phyloP scores from a whole-genome alignment of 2,797 vertebrate genomes.

The Aeoliscus strigatus region DNA sequence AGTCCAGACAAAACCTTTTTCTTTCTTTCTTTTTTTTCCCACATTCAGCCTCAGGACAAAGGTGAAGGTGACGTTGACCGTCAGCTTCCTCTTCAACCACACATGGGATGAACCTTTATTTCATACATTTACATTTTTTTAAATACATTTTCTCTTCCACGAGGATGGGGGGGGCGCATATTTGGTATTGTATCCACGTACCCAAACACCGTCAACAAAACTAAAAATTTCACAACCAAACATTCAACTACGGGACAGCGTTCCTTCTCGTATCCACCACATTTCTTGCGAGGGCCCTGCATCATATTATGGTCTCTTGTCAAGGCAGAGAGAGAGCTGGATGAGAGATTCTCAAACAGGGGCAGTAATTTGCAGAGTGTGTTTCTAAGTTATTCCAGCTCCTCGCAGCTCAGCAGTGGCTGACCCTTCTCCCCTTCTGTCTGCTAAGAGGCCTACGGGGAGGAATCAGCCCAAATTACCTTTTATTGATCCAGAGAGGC shows the following conservation, averaged over 20 bases:
- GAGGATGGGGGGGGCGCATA: too few species aligned
- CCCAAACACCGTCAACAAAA: conserved; percentile 3
- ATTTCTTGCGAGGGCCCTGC: conserved; percentile 12
- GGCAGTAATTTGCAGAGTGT: conserved; percentile 67
- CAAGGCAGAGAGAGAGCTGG: conserved; percentile 44
- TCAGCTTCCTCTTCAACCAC: background rate
- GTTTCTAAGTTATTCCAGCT: conserved; percentile 75
- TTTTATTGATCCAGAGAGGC: conserved; percentile 75
- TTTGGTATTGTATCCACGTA: background rate
- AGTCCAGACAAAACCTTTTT: conserved; percentile 29
- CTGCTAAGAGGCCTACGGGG: conserved; percentile 77
- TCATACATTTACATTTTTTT: too few species aligned
- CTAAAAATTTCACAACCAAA: background rate
- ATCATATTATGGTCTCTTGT: conserved; percentile 24
- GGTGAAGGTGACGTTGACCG: conserved; percentile 5
- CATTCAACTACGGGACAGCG: background rate
- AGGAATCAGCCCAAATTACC: conserved; percentile 77
- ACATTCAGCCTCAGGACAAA: conserved; percentile 2
- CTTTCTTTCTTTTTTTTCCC: conserved; percentile 11
- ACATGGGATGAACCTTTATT: too few species aligned
- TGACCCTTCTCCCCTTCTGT: conserved; percentile 71
- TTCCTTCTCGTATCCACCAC: background rate
- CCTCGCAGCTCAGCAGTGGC: conserved; percentile 69
- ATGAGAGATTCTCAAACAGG: conserved; percentile 63
- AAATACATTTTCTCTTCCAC: too few species aligned